Conservation (phyloP, 2,113 vertebrate genomes). For the Zosterops pallidus region DNA sequence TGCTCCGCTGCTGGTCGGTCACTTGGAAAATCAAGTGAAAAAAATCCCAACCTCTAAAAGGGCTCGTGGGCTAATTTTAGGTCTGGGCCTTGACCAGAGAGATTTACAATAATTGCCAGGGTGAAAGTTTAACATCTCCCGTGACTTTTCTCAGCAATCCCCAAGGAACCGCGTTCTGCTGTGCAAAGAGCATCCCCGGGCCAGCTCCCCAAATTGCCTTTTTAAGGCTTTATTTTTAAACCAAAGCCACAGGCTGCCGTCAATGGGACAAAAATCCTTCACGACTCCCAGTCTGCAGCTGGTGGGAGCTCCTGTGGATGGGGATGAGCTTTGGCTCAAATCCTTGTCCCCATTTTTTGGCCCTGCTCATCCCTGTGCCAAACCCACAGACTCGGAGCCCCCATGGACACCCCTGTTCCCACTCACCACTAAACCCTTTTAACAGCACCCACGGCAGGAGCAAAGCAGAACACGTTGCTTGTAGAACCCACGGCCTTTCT, state of each 20-base stretch:
- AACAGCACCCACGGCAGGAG: fast-evolving
- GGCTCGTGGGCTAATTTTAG: slow-evolving; percentile 13
- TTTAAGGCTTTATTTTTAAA: slow-evolving; percentile 19
- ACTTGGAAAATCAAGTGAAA: not conserved
- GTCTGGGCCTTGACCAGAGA: not conserved
- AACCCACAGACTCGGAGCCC: fast-evolving
- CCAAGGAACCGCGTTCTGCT: not conserved
- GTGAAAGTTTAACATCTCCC: slow-evolving; percentile 2
- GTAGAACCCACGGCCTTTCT: not conserved
- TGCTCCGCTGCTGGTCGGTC: not conserved
- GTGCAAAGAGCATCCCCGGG: not conserved
- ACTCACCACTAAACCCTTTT: not conserved
- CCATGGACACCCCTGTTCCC: fast-evolving
- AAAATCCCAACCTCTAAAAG: not conserved
- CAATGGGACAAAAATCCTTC: not conserved
- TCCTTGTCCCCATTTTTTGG: not conserved
- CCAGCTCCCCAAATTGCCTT: not conserved
- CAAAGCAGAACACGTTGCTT: not conserved
- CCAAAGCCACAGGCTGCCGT: not conserved
- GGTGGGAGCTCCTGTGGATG: not conserved
- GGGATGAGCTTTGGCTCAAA: not conserved
- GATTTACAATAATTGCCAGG: not conserved
- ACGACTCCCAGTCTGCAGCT: fast-evolving
- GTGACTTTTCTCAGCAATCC: not conserved
- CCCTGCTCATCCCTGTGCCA: not conserved